Conservation (phyloP, 2,888 invertebrate genomes). For the Cantharis nigra region DNA sequence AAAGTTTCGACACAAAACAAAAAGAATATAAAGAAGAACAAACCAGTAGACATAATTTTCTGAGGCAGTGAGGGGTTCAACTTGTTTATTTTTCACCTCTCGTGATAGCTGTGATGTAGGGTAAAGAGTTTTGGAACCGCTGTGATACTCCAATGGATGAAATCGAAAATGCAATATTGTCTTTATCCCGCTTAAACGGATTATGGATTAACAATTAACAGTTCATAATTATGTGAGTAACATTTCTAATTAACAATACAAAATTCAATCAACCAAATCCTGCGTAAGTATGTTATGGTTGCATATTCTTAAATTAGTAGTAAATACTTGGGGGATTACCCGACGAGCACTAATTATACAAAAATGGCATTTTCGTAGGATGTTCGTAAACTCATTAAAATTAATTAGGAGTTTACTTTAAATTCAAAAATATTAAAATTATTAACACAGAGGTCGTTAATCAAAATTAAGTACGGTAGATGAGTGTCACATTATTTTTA, state of each 20-base stretch:
- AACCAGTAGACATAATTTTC: background rate
- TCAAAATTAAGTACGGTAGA: background rate
- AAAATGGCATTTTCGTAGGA: background rate
- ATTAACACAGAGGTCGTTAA: background rate
- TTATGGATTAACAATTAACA: background rate
- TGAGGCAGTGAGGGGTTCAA: background rate
- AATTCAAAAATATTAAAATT: background rate
- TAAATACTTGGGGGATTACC: background rate
- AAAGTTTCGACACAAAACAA: background rate
- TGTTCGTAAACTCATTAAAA: background rate
- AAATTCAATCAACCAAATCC: background rate
- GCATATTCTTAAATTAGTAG: background rate
- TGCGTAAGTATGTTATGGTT: background rate
- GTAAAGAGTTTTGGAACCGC: background rate
- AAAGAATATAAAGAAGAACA: background rate
- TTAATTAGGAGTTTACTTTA: background rate
- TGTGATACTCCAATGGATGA: background rate
- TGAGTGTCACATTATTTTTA: background rate
- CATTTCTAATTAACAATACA: background rate
- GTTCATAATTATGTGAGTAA: background rate
- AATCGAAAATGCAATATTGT: background rate
- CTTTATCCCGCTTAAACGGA: background rate
- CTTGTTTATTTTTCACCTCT: background rate
- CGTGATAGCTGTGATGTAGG: no score
- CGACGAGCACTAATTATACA: background rate